Evolutionary conservation across 2,797 vertebrate genomes (phyloP), one percentile per base, ranked within the genome.

Genomic region (Chiropotes sagulatus): DNA sequence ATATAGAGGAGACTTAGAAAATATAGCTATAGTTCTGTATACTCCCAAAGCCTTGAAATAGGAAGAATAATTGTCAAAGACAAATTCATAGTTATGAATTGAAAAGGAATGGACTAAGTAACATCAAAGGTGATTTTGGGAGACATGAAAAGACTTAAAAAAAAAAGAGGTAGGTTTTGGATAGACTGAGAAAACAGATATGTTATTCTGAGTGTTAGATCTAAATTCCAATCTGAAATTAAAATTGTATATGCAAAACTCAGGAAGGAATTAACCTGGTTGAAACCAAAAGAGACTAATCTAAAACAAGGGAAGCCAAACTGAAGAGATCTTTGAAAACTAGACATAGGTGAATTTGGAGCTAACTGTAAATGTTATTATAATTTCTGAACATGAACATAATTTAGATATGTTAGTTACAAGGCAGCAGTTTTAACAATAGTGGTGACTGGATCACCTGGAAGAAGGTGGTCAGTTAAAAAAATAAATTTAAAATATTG

Each of bases 401-500:
- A 57, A 50, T 73, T 75, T 67, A 44, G n/a, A 72, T 44, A 72
- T 33, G 30, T 39, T 73, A 84, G 46, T 54, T 75, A 5, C 46
- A 13, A 30, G 8, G 11, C 33, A 39, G 8, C 33, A 39, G 10
- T 88, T 72, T 41, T 46, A 90, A 80, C 7, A 26, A 61, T 19
- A 48, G 58, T n/a, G 26, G 24, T 89, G 14, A 36, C 57, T n/a
- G 19, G 70, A 12, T 30, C 39, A 2, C 26, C 20, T 72, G 20
- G 7, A n/a, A 50, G 20, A 58, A 61, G 20, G 19, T 14, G 30
- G 9, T 58, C 46, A 52, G 12, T 82, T 70, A 90, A 7, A 54
- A 88, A 86, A 46, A 22, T n/a, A 72, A 73, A 33, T 57, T 92
- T 76, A 58, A 90, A 87, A 79, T 64, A 46, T 14, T 88, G 46